Conservation (phyloP, 2,797 vertebrate species). For the Botia almorhae region DNA sequence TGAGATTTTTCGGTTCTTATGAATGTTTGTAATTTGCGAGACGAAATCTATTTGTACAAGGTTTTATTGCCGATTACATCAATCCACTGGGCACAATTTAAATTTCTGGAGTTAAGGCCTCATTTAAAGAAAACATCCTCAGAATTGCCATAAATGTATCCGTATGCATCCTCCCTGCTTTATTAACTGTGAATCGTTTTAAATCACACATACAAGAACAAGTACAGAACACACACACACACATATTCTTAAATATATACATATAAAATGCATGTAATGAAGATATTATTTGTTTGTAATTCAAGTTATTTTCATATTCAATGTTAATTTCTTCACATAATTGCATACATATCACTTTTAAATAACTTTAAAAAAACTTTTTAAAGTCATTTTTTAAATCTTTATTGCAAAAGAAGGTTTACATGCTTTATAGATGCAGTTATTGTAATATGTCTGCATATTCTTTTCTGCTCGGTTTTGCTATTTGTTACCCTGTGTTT, state of each 20-base stretch:
- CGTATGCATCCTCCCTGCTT: not conserved
- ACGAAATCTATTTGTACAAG: constrained; percentile 4
- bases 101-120: not conserved
- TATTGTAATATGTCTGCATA: not conserved
- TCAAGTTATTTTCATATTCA: not conserved
- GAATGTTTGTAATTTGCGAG: not conserved
- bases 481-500: not conserved
- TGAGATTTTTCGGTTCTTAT: not conserved
- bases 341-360: not conserved
- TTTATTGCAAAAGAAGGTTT: not conserved
- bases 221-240: not conserved
- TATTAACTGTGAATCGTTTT: not conserved
- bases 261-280: not conserved
- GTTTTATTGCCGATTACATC: not conserved
- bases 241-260: too few species aligned
- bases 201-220: too few species aligned
- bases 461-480: not conserved
- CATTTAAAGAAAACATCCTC: not conserved
- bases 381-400: not conserved
- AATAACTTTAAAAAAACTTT: too few species aligned
- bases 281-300: not conserved
- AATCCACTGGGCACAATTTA: not conserved
- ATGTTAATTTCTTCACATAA: not conserved
- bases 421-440: not conserved
- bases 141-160: not conserved